Base-by-base conservation (phyloP, 2,888 invertebrate species). In the Elysia crispata region DNA sequence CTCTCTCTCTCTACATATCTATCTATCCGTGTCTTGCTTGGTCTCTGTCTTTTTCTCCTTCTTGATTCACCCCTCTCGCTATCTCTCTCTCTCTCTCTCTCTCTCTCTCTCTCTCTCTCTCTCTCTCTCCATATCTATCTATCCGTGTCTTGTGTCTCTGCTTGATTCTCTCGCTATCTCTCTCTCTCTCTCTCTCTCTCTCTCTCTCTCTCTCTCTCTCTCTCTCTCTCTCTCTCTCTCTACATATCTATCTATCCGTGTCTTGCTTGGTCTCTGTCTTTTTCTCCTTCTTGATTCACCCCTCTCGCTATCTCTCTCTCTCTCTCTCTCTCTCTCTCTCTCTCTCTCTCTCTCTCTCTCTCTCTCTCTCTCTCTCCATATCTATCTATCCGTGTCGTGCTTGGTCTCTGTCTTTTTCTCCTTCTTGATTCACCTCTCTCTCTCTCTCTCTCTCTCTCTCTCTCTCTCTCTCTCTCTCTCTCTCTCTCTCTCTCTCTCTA, bases 391-490 rank as follows among this genome's bases (percentile, higher is more conserved):
- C n/a, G n/a, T 41, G 15, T 41, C 70, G 13, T 49, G 33, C 41
- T 72, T 50, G 33, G 49, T 73, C 54, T 54, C 73, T 73, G 60
- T 75, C 57, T 75, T 54, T 73, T 54, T 54, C 73, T 73, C 73
- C 60, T 60, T 75, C 62, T 75, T 31, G 57, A 30, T 62, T 60
- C 60, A 60, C 60, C n/a, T 30, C 74, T 74, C 50, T 57, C 41
- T 41, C n/a, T n/a, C n/a, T n/a, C n/a, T n/a, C n/a, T 73, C 75
- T 75, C 57, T 75, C 73, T 73, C 73, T 54, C 73, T 73, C 73
- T 75, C 75, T 75, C 62, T 75, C 60, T 75, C 62, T 62, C 75
- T 75, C 75, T 75, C n/a, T 30, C 74, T 74, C 50, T 57, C 41
- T 41, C 3, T 6, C 41, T 41, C 41, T 41, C 11, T 41, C 41